Evolutionary conservation across 2,888 invertebrate genomes (phyloP).

Genomic region (Phaonia tiefii): DNA sequence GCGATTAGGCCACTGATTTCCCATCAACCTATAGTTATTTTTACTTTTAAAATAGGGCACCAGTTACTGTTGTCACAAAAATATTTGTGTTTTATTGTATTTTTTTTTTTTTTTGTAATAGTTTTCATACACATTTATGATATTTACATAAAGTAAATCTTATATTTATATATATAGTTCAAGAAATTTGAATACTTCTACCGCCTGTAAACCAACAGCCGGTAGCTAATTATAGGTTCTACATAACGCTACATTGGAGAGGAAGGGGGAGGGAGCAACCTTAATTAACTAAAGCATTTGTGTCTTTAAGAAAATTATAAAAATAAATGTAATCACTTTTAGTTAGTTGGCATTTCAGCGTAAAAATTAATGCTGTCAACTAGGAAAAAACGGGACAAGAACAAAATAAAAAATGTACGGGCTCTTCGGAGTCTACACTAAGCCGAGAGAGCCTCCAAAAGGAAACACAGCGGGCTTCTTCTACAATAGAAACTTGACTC

Average conservation of each 20-base stretch:
- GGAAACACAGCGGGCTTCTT: too few relatives aligned
- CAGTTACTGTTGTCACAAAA: slow-evolving; percentile 44
- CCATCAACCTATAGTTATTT: too few relatives aligned
- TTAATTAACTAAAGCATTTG: slow-evolving; percentile 1
- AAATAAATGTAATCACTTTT: not conserved
- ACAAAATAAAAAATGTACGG: too few relatives aligned
- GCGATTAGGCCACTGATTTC: too few relatives aligned
- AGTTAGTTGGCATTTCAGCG: not conserved
- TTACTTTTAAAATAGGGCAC: too few relatives aligned
- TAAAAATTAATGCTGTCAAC: too few relatives aligned
- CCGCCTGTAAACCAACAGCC: slow-evolving; percentile 1
- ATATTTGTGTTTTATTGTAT: slow-evolving; percentile 41
- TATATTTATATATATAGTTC: not conserved
- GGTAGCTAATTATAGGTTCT: not conserved
- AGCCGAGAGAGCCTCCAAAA: too few relatives aligned
- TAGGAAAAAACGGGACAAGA: too few relatives aligned
- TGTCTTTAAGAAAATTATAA: slow-evolving; percentile 18
- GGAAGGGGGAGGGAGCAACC: not conserved
- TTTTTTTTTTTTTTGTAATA: slow-evolving; percentile 13
- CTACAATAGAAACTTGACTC: too few relatives aligned
- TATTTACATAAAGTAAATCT: too few relatives aligned
- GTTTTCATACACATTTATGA: not conserved
- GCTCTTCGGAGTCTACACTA: too few relatives aligned
- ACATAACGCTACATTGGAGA: slow-evolving; percentile 12
- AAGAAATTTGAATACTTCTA: not conserved